Evolutionary conservation across 1,140 invertebrate species (phyloP).

Genomic region (Antheraea mylitta): DNA sequence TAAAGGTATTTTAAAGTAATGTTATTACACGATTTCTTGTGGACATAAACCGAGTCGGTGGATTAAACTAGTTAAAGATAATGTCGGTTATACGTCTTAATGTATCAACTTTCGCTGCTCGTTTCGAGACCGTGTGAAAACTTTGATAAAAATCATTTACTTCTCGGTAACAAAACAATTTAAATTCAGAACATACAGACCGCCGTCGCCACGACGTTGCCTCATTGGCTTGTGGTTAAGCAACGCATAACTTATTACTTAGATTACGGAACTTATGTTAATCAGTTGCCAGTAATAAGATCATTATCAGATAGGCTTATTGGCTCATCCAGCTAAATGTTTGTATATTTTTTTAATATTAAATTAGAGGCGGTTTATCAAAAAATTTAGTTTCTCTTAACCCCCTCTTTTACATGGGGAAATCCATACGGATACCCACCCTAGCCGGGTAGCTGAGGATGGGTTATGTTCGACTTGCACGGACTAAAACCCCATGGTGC

Average conservation of each 20-base stretch:
- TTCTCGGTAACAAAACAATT: conserved; percentile 1
- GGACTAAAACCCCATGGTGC: no score
- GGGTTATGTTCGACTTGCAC: no score
- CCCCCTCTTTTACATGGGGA: no score
- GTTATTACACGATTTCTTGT: no score
- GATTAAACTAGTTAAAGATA: not conserved
- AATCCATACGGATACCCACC: no score
- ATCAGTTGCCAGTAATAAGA: not conserved
- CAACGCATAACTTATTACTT: not conserved
- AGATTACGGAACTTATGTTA: not conserved
- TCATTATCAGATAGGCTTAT: not conserved
- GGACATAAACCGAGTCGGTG: no score
- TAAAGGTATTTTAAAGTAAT: no score
- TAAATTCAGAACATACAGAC: not conserved
- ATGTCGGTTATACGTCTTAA: not conserved
- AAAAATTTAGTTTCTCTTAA: no score
- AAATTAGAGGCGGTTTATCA: no score
- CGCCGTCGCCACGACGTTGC: not conserved
- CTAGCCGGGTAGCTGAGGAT: no score
- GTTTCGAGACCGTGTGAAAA: not conserved
- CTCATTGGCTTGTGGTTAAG: not conserved
- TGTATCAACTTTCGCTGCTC: not conserved
- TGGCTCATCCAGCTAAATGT: not conserved
- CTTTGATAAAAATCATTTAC: conserved; percentile 2
- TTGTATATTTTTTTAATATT: not conserved